Evolutionary conservation across 2,113 vertebrate genomes (phyloP).

Genomic region (Capra hircus): DNA sequence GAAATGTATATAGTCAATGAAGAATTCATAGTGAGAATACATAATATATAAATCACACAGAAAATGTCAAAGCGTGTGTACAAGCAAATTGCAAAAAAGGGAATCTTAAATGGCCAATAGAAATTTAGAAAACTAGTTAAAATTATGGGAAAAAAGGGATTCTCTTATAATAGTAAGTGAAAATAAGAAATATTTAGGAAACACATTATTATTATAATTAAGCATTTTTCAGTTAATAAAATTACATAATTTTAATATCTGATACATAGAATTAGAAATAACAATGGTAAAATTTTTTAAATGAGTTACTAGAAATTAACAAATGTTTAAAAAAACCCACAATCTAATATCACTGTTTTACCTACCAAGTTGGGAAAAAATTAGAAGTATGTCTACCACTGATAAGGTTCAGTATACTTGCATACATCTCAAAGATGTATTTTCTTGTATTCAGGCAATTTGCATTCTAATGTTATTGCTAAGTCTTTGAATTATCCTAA

Average conservation of each 20-base stretch:
- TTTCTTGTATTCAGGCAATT: neutral
- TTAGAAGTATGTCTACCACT: neutral
- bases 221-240: neutral
- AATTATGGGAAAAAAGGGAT: neutral
- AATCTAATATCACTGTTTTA: neutral
- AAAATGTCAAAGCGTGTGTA: neutral
- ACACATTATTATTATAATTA: neutral
- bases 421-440: neutral
- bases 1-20: constrained; percentile 19
- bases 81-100: neutral
- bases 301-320: neutral
- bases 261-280: neutral
- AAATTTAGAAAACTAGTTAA: neutral
- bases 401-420: neutral
- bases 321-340: neutral
- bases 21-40: neutral
- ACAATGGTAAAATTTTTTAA: neutral
- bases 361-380: neutral
- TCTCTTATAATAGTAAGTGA: neutral
- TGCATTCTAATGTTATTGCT: neutral
- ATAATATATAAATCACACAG: constrained; percentile 1
- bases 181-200: neutral
- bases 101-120: neutral
- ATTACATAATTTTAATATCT: neutral
- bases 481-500: neutral